Evolutionary conservation across 2,888 invertebrate species (phyloP), one percentile per base, ranked within the genome.

Genomic region (Athalia cordata): DNA sequence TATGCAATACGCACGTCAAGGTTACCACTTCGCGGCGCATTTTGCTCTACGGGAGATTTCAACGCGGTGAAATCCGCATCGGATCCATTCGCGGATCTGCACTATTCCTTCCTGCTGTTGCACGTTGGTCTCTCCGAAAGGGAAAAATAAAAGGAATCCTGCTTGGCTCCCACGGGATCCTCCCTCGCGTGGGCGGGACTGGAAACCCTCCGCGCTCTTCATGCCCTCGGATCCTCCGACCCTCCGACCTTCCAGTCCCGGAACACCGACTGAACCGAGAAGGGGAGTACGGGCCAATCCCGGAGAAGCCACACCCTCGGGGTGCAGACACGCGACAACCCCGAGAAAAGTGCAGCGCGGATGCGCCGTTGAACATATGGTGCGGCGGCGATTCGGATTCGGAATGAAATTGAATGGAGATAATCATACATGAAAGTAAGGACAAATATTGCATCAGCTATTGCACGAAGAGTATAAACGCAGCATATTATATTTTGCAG

Each of bases 181-280:
- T 59, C 72, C 70, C 70, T 70, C 57, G 59, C 72, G 72, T 72
- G 72, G 72, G 72, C 72, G 72, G 59, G 9, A 43, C 72, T 15
- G 8, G n/a, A 13, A 11, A 13, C 29, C 62, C 62, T 55, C 55
- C 55, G 55, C 3, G 55, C 8, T 55, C 55, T n/a, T 55, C 55
- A 4, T 55, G 55, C 9, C 8, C 61, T n/a, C 13, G 61, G n/a
- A 13, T 61, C 61, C 61, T 13, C n/a, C 61, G 61, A 7, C 72
- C 72, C 68, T 68, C 68, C 55, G 55, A 68, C 45, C 29, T 29
- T 29, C 29, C n/a, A 55, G n/a, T 52, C 50, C 29, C 6, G 52
- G 15, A 61, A n/a, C 15, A 61, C 50, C 11, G 29, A 52, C 29
- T 6, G 47, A 68, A 29, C 55, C 43, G 55, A 68, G 55, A 29